Percentiles rank a stretch among this genome's conserved stretches.
These are phyloP conservation scores for Neolamprologus tretocephalus DNA, from an alignment of 2,113 vertebrate species.

Conservation along the genomic window DNA sequence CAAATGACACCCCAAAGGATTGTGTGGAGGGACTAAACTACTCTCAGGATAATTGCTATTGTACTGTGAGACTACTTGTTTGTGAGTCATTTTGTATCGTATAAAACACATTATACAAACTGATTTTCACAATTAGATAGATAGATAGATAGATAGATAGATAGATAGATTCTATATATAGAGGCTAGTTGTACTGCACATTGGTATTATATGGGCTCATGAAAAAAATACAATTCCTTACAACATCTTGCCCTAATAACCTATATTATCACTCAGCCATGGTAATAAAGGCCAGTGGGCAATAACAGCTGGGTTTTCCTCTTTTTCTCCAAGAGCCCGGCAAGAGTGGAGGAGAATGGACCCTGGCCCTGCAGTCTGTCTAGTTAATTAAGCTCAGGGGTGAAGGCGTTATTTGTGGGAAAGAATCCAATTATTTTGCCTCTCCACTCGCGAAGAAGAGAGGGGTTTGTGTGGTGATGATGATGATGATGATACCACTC, in stretches of 20 bases:
- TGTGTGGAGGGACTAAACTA: neutral
- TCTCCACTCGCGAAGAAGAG: slow-evolving; percentile 51
- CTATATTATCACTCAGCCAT: slow-evolving; percentile 48
- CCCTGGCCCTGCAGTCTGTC: slow-evolving; percentile 56
- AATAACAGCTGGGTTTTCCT: slow-evolving; percentile 66
- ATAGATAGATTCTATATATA: neutral
- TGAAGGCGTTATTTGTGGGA: slow-evolving; percentile 80
- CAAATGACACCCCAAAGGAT: slow-evolving; percentile 5
- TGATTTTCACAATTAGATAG: neutral
- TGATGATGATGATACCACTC: slow-evolving; percentile 67
- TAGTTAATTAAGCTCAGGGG: slow-evolving; percentile 82
- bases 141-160: neutral
- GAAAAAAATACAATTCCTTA: slow-evolving; percentile 38
- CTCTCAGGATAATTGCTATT: neutral
- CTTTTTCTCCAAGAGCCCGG: slow-evolving; percentile 46
- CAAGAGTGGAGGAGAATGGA: slow-evolving; percentile 52
- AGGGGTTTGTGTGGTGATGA: slow-evolving; percentile 52
- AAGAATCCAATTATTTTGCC: slow-evolving; percentile 82
- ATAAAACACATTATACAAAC: neutral
- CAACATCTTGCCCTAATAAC: slow-evolving; percentile 58
- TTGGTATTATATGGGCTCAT: neutral
- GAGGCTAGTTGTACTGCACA: neutral
- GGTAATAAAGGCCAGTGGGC: slow-evolving; percentile 65
- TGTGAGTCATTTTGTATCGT: neutral
- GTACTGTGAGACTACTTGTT: neutral